A percentile compares a stretch with the other conserved stretches of the same genome.
phyloP scores from a whole-genome alignment of 1,140 invertebrate genomes.

The Platyura marginata region DNA sequence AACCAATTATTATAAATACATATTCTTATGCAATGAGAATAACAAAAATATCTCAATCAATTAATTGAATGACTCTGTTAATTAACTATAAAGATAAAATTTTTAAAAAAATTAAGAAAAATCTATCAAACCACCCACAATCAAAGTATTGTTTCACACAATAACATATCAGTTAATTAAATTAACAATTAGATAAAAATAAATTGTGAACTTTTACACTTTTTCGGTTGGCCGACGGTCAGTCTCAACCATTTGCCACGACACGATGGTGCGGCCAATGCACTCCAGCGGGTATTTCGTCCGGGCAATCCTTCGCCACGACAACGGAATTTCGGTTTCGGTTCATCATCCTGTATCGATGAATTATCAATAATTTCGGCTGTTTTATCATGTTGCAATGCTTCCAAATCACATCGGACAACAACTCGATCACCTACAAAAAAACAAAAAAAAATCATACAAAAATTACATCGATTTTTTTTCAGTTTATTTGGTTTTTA shows the following conservation, averaged over 20 bases:
- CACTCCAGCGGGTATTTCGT: constrained; percentile 53
- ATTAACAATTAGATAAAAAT: constrained; percentile 52
- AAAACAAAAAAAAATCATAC: constrained; percentile 6
- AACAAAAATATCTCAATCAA: too few relatives aligned
- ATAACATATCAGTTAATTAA: too few relatives aligned
- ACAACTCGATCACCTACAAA: constrained; percentile 48
- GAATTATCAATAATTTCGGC: constrained; percentile 6
- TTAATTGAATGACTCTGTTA: too few relatives aligned
- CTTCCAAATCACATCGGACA: constrained; percentile 56
- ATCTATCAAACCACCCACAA: too few relatives aligned
- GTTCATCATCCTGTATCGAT: constrained; percentile 5
- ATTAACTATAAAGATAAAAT: too few relatives aligned
- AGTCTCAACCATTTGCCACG: constrained; percentile 68
- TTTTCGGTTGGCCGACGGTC: constrained; percentile 33
- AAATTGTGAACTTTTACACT: constrained; percentile 38
- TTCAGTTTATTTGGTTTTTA: not conserved
- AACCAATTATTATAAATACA: too few relatives aligned
- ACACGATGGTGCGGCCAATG: constrained; percentile 55
- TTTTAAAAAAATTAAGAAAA: too few relatives aligned
- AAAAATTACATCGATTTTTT: not conserved
- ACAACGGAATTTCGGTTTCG: constrained; percentile 49
- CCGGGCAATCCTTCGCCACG: constrained; percentile 54
- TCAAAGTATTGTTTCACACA: too few relatives aligned
- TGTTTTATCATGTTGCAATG: constrained; percentile 35
- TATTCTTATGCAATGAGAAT: too few relatives aligned